Evolutionary conservation across 2,797 vertebrate species (phyloP), one percentile per base, ranked within the genome.

Genomic region (Gallinago nigripennis): DNA sequence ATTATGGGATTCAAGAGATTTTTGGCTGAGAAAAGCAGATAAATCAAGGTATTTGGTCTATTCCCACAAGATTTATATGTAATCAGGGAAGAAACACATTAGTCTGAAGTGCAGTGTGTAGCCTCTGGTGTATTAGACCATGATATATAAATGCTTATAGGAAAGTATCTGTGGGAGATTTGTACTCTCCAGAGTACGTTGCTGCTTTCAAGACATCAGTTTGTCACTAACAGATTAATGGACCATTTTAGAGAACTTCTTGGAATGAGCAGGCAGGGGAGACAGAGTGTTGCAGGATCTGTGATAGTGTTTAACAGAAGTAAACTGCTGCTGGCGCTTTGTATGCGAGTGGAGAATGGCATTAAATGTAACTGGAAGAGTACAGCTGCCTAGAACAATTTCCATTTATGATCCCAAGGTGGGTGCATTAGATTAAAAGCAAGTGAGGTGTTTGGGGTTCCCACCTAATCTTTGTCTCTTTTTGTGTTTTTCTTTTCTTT

Each of bases 161-260:
- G 58, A 76, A 76, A 6, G 16, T 85, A 53, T 82, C 39, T 31
- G 43, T 84, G 60, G 56, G 57, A 79, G 83, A 70, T 90, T 61
- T 79, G 41, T 84, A 58, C 71, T 94, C 58, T 96, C 53, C 75
- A 35, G 94, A 63, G 91, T 66, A 27, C 37, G 16, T 14, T 71
- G 87, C 92, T 78, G 28, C 61, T 91, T 84, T 53, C n/a, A 65
- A 79, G 90, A 63, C 89, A 83, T 89, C 72, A 17, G 79, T 96
- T 95, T 96, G 78, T 92, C 80, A 72, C 80, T 78, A 86, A 60
- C 30, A 94, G 73, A 91, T 90, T 95, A 96, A 95, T 71, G 94
- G 86, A 60, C 65, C 83, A 1, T 90, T 95, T 53, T 72, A 61
- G 78, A 83, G 90, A 95, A 88, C 68, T 90, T 89, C 63, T 70